Evolutionary conservation across 2,113 vertebrate genomes (phyloP).

Genomic region (Elaphurus davidianus): DNA sequence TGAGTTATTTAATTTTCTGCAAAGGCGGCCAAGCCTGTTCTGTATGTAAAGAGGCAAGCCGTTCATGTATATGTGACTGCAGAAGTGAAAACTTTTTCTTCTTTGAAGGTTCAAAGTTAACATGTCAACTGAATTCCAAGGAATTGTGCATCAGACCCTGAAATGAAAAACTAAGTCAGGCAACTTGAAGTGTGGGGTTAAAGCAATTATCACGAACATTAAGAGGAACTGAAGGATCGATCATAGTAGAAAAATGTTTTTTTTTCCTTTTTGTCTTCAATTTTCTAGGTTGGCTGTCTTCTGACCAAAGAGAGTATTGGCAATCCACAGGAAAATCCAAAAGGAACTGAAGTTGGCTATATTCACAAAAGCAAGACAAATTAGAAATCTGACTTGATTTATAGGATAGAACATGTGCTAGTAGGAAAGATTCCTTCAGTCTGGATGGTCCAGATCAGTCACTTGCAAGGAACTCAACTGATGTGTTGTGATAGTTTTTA

Average conservation of each 20-base stretch:
- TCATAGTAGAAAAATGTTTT: background rate
- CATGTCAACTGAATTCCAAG: slow-evolving; percentile 53
- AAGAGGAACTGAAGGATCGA: background rate
- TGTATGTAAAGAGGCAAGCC: slow-evolving; percentile 40
- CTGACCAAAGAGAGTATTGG: slow-evolving; percentile 15
- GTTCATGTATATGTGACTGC: slow-evolving; percentile 6
- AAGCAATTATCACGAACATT: slow-evolving; percentile 46
- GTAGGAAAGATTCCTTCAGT: background rate
- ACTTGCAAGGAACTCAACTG: background rate
- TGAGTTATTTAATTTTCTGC: slow-evolving; percentile 71
- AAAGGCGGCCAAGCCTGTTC: slow-evolving; percentile 30
- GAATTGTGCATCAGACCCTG: slow-evolving; percentile 31
- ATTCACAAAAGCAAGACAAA: slow-evolving; percentile 17
- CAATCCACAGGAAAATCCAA: slow-evolving; percentile 24
- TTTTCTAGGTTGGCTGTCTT: background rate
- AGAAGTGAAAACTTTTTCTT: slow-evolving; percentile 47
- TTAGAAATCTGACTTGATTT: slow-evolving; percentile 3
- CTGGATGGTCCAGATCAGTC: background rate
- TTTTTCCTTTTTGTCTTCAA: background rate
- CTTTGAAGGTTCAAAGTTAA: slow-evolving; percentile 69
- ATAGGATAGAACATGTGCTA: background rate
- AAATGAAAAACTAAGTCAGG: slow-evolving; percentile 43
- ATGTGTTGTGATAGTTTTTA: background rate
- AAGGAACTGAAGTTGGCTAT: background rate
- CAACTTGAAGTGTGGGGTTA: slow-evolving; percentile 20